Evolutionary conservation across 2,888 invertebrate species (phyloP), one percentile per base, ranked within the genome.

Genomic region (Phrixothrix hirtus): DNA sequence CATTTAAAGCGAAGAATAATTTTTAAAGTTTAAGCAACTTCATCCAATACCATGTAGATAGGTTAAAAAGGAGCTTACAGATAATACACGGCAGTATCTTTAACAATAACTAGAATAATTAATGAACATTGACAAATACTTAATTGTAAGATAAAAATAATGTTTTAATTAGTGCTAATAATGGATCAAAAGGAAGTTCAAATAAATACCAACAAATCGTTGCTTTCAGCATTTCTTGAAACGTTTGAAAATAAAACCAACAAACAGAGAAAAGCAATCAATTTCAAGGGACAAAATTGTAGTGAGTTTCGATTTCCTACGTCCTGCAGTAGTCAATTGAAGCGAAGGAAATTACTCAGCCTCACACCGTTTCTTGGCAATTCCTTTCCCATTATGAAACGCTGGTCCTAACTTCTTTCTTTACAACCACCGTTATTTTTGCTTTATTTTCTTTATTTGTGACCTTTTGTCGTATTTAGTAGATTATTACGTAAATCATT

Each of bases 241-340:
- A 41, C 32, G 42, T 46, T 52, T 13, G 15, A 44, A 47, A 47
- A 53, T 53, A 53, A 53, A 47, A 47, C 42, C 36, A 53, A 42
- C 53, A 47, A 45, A 45, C 47, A 42, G 42, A 46, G 52, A 42
- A 46, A 53, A 53, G 53, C 53, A 53, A 53, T 53, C 53, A 53
- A 49, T 46, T 53, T 46, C 36, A 42, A 53, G 53, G 47, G 46
- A 46, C 53, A 47, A 47, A 53, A 53, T 53, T 53, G 46, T 53
- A 47, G 53, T 47, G 53, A 46, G 53, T 53, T 53, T 53, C 53
- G 53, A 53, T 53, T 53, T 53, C 53, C 53, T 53, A 53, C 42
- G 46, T 53, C 53, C 53, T 53, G 43, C 46, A 53, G 44, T 50
- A 44, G 53, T 53, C 53, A 53, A 53, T 53, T 47, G 42, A 53